Base-by-base conservation (phyloP, 1,140 invertebrate genomes). In the Berghia stephanieae region DNA sequence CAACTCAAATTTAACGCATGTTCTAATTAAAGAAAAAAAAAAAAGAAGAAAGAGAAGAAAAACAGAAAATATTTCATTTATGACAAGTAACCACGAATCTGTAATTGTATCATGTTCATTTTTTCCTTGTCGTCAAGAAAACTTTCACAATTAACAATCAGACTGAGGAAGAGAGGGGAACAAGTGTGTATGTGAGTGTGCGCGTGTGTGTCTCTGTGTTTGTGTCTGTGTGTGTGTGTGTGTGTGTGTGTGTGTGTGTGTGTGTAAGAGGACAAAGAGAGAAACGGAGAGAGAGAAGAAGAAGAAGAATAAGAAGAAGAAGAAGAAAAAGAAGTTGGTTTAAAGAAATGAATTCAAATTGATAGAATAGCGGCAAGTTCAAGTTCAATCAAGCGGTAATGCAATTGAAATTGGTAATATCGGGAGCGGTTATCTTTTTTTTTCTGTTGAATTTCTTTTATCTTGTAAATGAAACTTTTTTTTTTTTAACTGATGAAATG, bases 121-220 rank as follows among this genome's bases (percentile, higher is more conserved):
- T 24, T 63, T 63, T 8, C 24, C n/a, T 27, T 63, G n/a, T 34
- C 10, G 57, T 6, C 6, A n/a, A n/a, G 6, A 10, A 10, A 34
- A 34, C 8, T 10, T 63, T 34, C n/a, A 27, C 6, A 63, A 5
- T 27, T 10, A 6, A n/a, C 57, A n/a, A 34, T 4, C 13, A 13
- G 27, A 8, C 13, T 67, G 16, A 8, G 27, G n/a, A 67, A 16
- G 3, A 31, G 4, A 67, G 3, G 63, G 16, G 21, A 10, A 38
- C 63, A 38, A 10, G 63, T 67, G 63, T 67, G 63, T 67, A n/a
- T 67, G 63, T 67, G 63, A 38, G 63, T 67, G 8, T 67, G 63
- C 42, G 63, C 42, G 4, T 31, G 27, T 67, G 63, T 31, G 63
- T 4, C 10, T 3, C 3, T 31, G 31, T 4, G 31, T 4, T 4